Evolutionary conservation across 2,888 invertebrate species (phyloP).

Genomic region (Anthophora plumipes): DNA sequence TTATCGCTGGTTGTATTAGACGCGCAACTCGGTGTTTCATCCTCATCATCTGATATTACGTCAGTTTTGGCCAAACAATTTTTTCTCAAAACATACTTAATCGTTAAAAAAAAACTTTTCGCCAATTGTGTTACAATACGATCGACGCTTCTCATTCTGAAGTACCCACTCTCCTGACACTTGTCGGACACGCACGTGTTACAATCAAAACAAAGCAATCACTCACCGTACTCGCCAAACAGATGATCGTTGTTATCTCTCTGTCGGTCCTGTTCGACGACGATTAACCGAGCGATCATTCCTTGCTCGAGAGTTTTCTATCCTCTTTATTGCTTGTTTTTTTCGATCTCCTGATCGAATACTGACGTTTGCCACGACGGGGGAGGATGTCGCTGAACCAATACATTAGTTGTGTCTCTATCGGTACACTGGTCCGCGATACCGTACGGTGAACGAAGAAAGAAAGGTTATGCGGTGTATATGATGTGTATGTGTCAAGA

Average conservation of each 20-base stretch:
- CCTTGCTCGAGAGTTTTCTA: constrained; percentile 5
- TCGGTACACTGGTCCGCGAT: neutral
- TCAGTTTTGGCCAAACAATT: constrained; percentile 28
- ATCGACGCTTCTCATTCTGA: neutral
- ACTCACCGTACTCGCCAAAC: constrained; percentile 43
- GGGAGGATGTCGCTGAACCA: constrained; percentile 29
- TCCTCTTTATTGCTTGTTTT: neutral
- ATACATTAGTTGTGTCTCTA: constrained; percentile 50
- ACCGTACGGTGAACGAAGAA: neutral
- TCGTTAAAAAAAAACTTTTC: neutral
- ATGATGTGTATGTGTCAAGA: constrained; percentile 21
- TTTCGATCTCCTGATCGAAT: constrained; percentile 34
- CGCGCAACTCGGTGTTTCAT: constrained; percentile 22
- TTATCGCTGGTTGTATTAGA: constrained; percentile 1
- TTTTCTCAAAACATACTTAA: neutral
- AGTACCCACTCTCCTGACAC: neutral
- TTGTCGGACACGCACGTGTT: constrained; percentile 35
- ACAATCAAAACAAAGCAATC: constrained; percentile 44
- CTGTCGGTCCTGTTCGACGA: constrained; percentile 37
- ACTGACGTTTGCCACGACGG: constrained; percentile 48
- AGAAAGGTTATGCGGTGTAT: neutral
- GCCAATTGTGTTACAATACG: neutral
- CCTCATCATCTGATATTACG: constrained; percentile 24
- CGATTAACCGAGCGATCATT: constrained; percentile 55
- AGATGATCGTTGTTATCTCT: constrained; percentile 18